Conservation (phyloP, 2,113 vertebrate species). For the Puffinus mauretanicus region DNA sequence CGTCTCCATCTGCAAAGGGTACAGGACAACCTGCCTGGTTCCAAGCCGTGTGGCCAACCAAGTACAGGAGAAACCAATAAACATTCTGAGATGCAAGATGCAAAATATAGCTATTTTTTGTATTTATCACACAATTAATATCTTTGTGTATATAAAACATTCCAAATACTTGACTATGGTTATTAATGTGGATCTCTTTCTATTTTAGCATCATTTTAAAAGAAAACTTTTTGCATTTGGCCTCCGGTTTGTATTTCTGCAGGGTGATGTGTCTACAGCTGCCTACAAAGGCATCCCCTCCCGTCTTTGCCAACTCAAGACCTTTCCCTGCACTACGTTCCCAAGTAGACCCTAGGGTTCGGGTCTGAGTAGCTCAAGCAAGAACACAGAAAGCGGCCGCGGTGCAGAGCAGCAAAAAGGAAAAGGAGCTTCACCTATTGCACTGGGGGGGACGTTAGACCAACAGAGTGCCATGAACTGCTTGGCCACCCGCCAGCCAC, state of each 20-base stretch:
- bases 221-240: background rate
- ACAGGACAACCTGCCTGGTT: background rate
- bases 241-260: background rate
- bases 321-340: background rate
- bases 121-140: background rate
- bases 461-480: background rate
- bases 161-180: background rate
- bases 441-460: too few relatives aligned
- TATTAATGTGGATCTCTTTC: background rate
- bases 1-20: background rate
- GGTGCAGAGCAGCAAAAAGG: background rate
- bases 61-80: background rate
- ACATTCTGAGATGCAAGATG: background rate
- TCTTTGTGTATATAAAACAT: background rate
- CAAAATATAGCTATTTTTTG: background rate
- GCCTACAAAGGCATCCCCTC: background rate
- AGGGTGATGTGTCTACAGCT: background rate
- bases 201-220: background rate
- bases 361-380: background rate
- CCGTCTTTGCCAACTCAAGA: background rate
- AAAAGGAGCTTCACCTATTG: background rate
- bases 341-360: fast-evolving
- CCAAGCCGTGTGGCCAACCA: background rate
- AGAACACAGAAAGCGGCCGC: background rate
- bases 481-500: background rate